phyloP scores from a whole-genome alignment of 2,888 invertebrate species.

The Hemaris fuciformis region DNA sequence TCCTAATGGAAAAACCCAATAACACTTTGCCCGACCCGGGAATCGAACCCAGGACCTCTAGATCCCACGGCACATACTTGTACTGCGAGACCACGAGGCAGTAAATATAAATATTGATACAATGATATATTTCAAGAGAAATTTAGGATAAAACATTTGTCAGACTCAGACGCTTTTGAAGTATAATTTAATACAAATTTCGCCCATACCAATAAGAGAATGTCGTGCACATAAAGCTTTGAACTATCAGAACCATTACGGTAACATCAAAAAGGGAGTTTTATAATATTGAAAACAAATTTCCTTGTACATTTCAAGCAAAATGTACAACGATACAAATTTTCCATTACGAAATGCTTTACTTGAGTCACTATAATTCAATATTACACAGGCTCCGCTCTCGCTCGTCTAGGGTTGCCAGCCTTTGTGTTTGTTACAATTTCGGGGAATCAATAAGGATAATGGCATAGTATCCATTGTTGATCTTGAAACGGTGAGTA shows the following conservation, averaged over 20 bases:
- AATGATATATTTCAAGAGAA: not conserved
- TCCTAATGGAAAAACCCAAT: too few relatives aligned
- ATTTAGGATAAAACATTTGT: too few relatives aligned
- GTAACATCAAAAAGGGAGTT: conserved; percentile 42
- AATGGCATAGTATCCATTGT: not conserved
- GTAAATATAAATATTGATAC: not conserved
- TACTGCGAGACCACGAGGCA: too few relatives aligned
- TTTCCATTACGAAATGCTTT: conserved; percentile 49
- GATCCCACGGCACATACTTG: too few relatives aligned
- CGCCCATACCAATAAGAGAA: not conserved
- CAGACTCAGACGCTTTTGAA: too few relatives aligned
- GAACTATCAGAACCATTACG: conserved; percentile 29
- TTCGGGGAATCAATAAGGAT: conserved; percentile 5
- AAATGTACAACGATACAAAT: conserved; percentile 56
- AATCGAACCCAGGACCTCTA: too few relatives aligned
- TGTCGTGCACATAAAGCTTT: not conserved
- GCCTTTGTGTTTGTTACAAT: conserved; percentile 16
- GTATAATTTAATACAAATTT: too few relatives aligned
- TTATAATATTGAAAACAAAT: conserved; percentile 42
- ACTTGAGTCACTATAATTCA: conserved; percentile 68
- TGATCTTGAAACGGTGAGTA: not conserved
- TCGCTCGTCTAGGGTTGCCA: conserved; percentile 21
- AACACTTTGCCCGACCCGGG: too few relatives aligned
- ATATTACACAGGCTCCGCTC: conserved; percentile 65
- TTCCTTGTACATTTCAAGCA: conserved; percentile 44